Conservation (phyloP, 2,888 invertebrate genomes). For the Leptarthrus brevirostris region DNA sequence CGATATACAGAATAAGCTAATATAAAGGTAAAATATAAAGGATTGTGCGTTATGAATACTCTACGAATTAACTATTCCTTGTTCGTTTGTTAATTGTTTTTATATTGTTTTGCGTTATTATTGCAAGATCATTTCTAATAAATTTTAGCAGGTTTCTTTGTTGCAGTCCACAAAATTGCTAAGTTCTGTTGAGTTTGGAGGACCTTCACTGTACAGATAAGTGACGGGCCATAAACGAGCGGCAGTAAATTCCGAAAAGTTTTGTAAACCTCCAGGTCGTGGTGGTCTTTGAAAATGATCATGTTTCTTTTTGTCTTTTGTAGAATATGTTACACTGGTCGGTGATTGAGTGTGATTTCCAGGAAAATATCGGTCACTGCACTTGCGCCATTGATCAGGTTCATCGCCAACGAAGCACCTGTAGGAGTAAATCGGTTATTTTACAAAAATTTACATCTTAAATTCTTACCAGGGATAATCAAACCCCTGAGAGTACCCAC, state of each 20-base stretch:
- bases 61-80: too few species aligned
- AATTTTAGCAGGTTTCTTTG: constrained; percentile 64
- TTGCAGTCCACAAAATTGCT: constrained; percentile 68
- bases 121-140: neutral
- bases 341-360: constrained; percentile 57
- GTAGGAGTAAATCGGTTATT: neutral
- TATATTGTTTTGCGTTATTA: too few species aligned
- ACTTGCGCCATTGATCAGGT: constrained; percentile 86
- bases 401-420: constrained; percentile 88
- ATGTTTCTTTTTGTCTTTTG: constrained; percentile 56
- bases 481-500: constrained; percentile 85
- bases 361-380: constrained; percentile 85
- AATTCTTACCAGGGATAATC: constrained; percentile 80
- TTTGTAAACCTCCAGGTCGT: constrained; percentile 64
- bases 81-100: too few species aligned
- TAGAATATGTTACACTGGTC: constrained; percentile 54
- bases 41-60: too few species aligned
- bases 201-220: constrained; percentile 82
- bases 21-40: too few species aligned
- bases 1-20: too few species aligned
- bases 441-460: constrained; percentile 52
- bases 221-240: constrained; percentile 80
- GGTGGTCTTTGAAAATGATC: constrained; percentile 65
- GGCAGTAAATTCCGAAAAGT: constrained; percentile 66
- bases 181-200: constrained; percentile 76